phyloP scores from a whole-genome alignment of 1,140 invertebrate species.

The Meloidogyne exigua region DNA sequence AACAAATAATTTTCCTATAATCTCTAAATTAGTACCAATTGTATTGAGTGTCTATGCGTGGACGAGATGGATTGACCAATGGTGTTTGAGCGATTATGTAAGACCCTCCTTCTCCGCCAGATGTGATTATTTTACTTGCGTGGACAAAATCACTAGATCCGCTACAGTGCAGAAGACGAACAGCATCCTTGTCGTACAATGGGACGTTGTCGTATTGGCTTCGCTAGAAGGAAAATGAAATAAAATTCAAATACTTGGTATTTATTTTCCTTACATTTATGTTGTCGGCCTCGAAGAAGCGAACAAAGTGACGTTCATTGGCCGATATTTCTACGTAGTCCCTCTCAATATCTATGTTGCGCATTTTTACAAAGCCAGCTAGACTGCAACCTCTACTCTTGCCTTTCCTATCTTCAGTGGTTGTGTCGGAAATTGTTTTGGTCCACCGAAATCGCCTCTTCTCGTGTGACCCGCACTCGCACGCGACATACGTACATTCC shows the following conservation, averaged over 20 bases:
- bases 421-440: too few relatives aligned
- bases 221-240: not conserved
- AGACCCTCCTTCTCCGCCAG: not conserved
- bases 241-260: too few relatives aligned
- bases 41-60: not conserved
- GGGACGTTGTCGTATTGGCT: not conserved
- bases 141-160: not conserved
- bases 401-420: too few relatives aligned
- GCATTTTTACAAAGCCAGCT: not conserved
- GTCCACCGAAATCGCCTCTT: too few relatives aligned
- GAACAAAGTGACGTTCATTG: not conserved
- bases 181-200: not conserved
- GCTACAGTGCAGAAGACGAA: not conserved
- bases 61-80: not conserved
- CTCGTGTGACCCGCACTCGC: too few relatives aligned
- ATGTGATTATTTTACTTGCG: not conserved
- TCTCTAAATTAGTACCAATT: too few relatives aligned
- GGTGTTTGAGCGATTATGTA: conserved; percentile 1
- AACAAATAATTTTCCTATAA: too few relatives aligned
- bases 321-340: not conserved
- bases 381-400: not conserved
- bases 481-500: too few relatives aligned
- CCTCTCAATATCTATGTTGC: not conserved
- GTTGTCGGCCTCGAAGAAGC: not conserved
- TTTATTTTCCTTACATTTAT: not conserved